A percentile compares a stretch with the other conserved stretches of the same genome.
Conservation (phyloP, 2,113 vertebrate genomes). For the Aptenodytes forsteri region DNA sequence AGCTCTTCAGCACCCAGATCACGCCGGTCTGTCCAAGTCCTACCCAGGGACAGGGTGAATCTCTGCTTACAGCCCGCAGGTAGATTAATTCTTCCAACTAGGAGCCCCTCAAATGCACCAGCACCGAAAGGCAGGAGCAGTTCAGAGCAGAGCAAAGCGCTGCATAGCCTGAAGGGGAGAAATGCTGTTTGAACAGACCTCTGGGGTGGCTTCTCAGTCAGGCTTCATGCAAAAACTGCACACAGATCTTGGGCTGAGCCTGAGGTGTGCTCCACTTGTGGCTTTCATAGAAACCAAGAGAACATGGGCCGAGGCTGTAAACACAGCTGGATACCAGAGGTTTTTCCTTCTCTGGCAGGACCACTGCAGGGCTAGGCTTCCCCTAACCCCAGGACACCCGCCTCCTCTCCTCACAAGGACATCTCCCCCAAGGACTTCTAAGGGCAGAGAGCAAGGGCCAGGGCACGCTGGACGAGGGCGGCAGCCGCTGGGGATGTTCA, state of each 20-base stretch:
- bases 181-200: rapidly evolving
- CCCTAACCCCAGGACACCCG: background rate
- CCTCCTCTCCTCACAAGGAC: background rate
- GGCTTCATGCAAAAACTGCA: background rate
- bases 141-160: background rate
- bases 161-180: background rate
- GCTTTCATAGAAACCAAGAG: background rate
- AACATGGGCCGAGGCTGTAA: background rate
- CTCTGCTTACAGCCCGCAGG: background rate
- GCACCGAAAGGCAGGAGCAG: background rate
- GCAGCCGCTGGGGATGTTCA: background rate
- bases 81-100: background rate
- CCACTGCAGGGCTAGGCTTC: rapidly evolving
- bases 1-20: background rate
- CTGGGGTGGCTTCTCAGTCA: background rate
- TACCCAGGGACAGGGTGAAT: background rate
- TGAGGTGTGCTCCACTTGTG: background rate
- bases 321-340: background rate
- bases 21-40: background rate
- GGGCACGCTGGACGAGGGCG: rapidly evolving
- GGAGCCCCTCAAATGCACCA: background rate
- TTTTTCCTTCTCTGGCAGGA: background rate
- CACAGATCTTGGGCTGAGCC: background rate
- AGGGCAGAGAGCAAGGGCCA: background rate
- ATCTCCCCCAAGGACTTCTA: background rate